These are phyloP conservation scores for Drosophila parabipectinata DNA, from an alignment of 1,140 invertebrate genomes.

Conservation along the genomic window DNA sequence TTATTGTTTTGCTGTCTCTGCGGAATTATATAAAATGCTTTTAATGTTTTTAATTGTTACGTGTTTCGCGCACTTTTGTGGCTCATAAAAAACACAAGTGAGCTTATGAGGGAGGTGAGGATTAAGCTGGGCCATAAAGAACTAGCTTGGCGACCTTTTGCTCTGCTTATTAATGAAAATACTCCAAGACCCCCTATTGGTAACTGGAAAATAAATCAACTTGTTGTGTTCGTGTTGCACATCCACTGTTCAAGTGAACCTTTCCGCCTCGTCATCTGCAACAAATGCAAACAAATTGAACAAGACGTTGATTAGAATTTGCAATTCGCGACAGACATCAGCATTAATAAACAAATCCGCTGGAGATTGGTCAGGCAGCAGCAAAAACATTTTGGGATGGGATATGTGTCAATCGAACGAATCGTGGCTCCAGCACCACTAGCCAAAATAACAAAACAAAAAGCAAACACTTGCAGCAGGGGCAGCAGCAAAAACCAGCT, in stretches of 20 bases:
- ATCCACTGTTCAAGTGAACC: background rate
- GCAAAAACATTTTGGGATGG: slow-evolving; percentile 37
- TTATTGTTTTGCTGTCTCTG: slow-evolving; percentile 47
- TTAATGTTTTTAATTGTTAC: slow-evolving; percentile 79
- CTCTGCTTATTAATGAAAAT: too few species aligned
- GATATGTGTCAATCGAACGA: slow-evolving; percentile 67
- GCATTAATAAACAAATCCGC: slow-evolving; percentile 30
- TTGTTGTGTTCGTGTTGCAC: background rate
- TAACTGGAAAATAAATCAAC: background rate
- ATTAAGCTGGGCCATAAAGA: background rate
- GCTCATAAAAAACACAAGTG: slow-evolving; percentile 24
- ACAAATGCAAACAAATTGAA: slow-evolving; percentile 38
- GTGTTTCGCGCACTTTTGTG: slow-evolving; percentile 48
- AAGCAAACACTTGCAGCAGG: slow-evolving; percentile 11
- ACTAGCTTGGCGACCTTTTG: background rate
- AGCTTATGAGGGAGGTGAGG: background rate
- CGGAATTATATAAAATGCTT: slow-evolving; percentile 71
- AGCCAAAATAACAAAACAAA: slow-evolving; percentile 11
- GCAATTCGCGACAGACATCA: slow-evolving; percentile 19
- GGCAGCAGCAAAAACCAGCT: slow-evolving; percentile 48
- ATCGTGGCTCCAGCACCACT: slow-evolving; percentile 20
- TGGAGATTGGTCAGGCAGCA: slow-evolving; percentile 13
- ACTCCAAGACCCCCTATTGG: background rate
- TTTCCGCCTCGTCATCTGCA: slow-evolving; percentile 24
- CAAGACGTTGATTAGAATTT: slow-evolving; percentile 63